These are phyloP conservation scores for Neomonachus schauinslandi DNA, from an alignment of 2,113 vertebrate genomes.

Conservation along the genomic window DNA sequence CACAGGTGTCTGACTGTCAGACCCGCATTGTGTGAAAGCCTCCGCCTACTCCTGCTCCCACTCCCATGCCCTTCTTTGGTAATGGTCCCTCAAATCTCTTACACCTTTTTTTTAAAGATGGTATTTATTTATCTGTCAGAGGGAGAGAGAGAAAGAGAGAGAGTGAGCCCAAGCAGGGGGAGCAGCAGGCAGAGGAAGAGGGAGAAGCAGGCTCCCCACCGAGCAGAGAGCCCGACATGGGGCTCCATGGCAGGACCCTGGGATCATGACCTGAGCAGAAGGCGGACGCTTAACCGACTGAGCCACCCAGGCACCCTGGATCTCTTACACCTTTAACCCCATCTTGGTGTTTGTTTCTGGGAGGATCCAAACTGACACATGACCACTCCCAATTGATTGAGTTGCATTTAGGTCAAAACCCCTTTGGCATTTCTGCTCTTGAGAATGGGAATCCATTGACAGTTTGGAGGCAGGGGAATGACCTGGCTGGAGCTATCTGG, in stretches of 20 bases:
- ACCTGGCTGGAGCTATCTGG: accelerated
- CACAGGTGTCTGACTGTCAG: background rate
- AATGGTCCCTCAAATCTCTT: background rate
- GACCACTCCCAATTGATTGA: background rate
- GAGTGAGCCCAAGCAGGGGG: background rate
- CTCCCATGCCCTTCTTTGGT: background rate
- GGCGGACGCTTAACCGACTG: background rate
- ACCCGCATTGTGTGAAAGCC: background rate
- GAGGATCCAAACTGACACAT: background rate
- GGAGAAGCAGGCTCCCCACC: background rate
- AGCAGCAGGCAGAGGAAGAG: background rate
- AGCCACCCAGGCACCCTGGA: background rate
- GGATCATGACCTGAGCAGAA: background rate
- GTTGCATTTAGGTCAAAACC: background rate
- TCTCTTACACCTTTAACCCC: background rate
- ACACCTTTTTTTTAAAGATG: background rate
- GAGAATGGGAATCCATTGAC: background rate
- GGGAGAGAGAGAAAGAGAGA: background rate
- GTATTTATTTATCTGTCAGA: background rate
- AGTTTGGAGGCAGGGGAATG: background rate
- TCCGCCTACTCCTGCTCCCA: background rate
- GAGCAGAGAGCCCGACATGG: background rate
- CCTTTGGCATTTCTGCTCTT: background rate
- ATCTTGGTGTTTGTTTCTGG: background rate
- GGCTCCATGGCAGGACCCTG: background rate